These are phyloP conservation scores for Sturmia bella DNA, from an alignment of 2,888 invertebrate species.

Conservation along the genomic window DNA sequence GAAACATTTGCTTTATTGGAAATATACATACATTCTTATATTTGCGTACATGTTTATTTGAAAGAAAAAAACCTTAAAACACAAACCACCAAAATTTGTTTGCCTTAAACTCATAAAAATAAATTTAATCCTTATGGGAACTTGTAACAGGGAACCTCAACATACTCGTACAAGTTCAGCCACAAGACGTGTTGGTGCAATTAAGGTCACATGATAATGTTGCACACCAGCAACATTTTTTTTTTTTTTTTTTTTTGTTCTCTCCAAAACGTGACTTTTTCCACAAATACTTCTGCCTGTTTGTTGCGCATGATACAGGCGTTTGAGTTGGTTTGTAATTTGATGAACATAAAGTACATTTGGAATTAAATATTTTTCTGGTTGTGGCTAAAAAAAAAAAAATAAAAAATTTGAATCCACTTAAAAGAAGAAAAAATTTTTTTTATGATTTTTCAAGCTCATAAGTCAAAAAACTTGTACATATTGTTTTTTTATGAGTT, in stretches of 20 bases:
- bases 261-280: slow-evolving; percentile 57
- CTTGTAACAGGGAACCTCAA: slow-evolving; percentile 31
- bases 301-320: neutral
- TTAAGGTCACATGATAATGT: slow-evolving; percentile 60
- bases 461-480: slow-evolving; percentile 37
- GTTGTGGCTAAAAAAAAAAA: neutral
- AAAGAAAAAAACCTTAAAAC: slow-evolving; percentile 3
- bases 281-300: slow-evolving; percentile 22
- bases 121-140: slow-evolving; percentile 63
- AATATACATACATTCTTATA: neutral
- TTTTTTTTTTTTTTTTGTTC: slow-evolving; percentile 10
- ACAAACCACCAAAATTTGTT: slow-evolving; percentile 22
- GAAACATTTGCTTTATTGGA: no score
- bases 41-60: slow-evolving; percentile 3
- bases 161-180: slow-evolving; percentile 59
- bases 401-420: slow-evolving; percentile 39
- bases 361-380: slow-evolving; percentile 9
- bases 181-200: slow-evolving; percentile 65
- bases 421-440: slow-evolving; percentile 1
- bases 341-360: slow-evolving; percentile 49
- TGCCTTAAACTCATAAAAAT: slow-evolving; percentile 9
- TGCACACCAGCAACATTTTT: slow-evolving; percentile 29
- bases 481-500: slow-evolving; percentile 17
- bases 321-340: slow-evolving; percentile 45
- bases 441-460: slow-evolving; percentile 16